Percentiles rank a stretch among this genome's conserved stretches.
Evolutionary conservation across 2,888 invertebrate genomes (phyloP).

Genomic region (Plebejus anna): DNA sequence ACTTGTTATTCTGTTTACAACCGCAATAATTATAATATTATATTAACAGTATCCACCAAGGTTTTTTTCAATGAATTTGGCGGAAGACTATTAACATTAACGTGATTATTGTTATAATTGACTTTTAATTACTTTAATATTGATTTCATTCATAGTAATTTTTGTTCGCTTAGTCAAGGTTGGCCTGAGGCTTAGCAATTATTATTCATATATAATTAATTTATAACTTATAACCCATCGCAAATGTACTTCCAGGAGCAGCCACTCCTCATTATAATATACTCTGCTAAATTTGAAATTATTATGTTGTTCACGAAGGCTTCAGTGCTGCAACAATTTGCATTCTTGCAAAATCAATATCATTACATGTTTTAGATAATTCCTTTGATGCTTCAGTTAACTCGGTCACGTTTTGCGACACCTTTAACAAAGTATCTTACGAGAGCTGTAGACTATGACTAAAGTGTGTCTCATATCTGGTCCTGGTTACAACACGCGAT

Average conservation of each 20-base stretch:
- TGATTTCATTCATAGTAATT: background rate
- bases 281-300: too few species aligned
- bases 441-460: background rate
- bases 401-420: background rate
- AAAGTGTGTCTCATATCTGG: conserved; percentile 33
- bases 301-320: too few species aligned
- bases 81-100: background rate
- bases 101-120: background rate
- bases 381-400: background rate
- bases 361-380: background rate
- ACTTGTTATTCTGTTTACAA: background rate
- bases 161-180: background rate
- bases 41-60: background rate
- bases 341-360: too few species aligned
- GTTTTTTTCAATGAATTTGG: background rate
- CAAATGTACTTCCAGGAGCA: too few species aligned
- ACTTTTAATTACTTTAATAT: background rate
- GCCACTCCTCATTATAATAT: too few species aligned
- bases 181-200: background rate
- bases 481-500: conserved; percentile 33
- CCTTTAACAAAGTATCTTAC: background rate
- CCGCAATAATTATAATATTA: background rate
- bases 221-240: background rate
- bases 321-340: too few species aligned
- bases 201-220: background rate